Evolutionary conservation across 2,888 invertebrate species (phyloP).

Genomic region (Neria commutata): DNA sequence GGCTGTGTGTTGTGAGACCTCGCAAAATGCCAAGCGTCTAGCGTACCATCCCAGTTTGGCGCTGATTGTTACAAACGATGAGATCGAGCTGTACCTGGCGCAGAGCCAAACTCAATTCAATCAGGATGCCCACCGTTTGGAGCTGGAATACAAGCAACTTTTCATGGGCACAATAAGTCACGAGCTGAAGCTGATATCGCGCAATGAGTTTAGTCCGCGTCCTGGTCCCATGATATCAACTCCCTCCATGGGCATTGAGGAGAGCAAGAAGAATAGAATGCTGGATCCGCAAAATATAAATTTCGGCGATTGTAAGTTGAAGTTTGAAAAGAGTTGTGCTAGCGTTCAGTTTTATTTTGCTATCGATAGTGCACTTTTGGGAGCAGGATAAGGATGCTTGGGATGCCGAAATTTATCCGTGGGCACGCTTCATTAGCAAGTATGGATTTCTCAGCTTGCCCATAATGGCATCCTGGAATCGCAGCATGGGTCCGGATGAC

Average conservation of each 20-base stretch:
- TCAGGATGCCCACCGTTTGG: slow-evolving; percentile 65
- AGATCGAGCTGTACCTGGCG: slow-evolving; percentile 87
- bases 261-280: slow-evolving; percentile 76
- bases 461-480: slow-evolving; percentile 71
- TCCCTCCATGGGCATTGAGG: slow-evolving; percentile 83
- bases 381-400: slow-evolving; percentile 81
- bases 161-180: slow-evolving; percentile 79
- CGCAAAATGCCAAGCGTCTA: slow-evolving; percentile 80
- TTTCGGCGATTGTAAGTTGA: slow-evolving; percentile 80
- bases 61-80: slow-evolving; percentile 93
- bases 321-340: neutral
- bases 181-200: slow-evolving; percentile 63
- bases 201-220: slow-evolving; percentile 47
- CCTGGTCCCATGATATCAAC: slow-evolving; percentile 76
- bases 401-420: slow-evolving; percentile 76
- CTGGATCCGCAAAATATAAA: slow-evolving; percentile 75
- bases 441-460: slow-evolving; percentile 94
- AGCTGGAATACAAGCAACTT: slow-evolving; percentile 78
- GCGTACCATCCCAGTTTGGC: slow-evolving; percentile 87
- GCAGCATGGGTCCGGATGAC: slow-evolving; percentile 64
- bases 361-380: slow-evolving; percentile 80
- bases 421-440: slow-evolving; percentile 89
- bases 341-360: neutral
- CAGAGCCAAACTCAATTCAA: slow-evolving; percentile 75
- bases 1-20: slow-evolving; percentile 76